Conservation (phyloP, 2,888 invertebrate species). For the Aphidius colemani region DNA sequence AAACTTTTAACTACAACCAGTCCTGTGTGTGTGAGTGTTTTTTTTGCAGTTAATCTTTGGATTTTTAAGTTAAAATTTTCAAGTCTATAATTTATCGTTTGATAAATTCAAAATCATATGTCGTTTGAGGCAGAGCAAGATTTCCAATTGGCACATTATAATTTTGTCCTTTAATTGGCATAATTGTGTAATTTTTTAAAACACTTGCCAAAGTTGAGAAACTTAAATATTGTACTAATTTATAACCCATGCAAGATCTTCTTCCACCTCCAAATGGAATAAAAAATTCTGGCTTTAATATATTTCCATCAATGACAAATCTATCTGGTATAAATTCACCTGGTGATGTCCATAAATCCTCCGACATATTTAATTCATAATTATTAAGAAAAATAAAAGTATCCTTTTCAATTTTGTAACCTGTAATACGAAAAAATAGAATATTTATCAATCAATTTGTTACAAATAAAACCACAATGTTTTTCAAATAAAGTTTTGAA, state of each 20-base stretch:
- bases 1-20: too few species aligned
- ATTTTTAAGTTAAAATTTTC: slow-evolving; percentile 4
- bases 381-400: slow-evolving; percentile 72
- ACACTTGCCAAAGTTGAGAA: slow-evolving; percentile 64
- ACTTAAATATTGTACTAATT: slow-evolving; percentile 67
- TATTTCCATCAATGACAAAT: slow-evolving; percentile 64
- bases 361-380: slow-evolving; percentile 69
- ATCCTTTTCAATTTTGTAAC: slow-evolving; percentile 66
- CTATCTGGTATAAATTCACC: slow-evolving; percentile 67
- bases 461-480: too few species aligned
- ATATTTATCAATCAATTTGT: neutral
- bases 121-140: slow-evolving; percentile 63
- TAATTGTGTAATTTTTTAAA: slow-evolving; percentile 64
- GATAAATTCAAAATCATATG: slow-evolving; percentile 63
- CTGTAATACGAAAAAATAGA: slow-evolving; percentile 55
- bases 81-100: slow-evolving; percentile 46
- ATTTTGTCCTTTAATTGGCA: slow-evolving; percentile 58
- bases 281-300: slow-evolving; percentile 69
- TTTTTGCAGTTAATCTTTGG: too few species aligned
- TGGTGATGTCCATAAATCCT: slow-evolving; percentile 67
- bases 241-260: slow-evolving; percentile 72
- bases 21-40: too few species aligned
- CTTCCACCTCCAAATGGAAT: slow-evolving; percentile 71
- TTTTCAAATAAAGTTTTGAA: neutral
- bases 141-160: slow-evolving; percentile 65